Base-by-base conservation (phyloP, 2,113 vertebrate genomes). In the Takifugu bimaculatus region DNA sequence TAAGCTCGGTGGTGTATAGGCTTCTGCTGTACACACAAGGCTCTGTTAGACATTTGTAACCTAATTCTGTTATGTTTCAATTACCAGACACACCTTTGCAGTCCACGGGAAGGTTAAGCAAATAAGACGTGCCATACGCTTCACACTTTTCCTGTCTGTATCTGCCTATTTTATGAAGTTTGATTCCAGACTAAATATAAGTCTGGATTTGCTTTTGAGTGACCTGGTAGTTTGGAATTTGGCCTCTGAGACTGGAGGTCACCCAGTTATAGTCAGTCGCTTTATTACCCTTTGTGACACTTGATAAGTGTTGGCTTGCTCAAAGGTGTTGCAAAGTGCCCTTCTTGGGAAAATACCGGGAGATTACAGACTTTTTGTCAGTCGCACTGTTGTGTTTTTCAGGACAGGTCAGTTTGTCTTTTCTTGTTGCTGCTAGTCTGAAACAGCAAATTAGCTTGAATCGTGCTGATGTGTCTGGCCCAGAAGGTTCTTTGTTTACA, bases 41-140 rank as follows among this genome's bases (percentile, higher is more conserved):
- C 75, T 86, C 84, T 90, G 83, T 85, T 78, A 80, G 80, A 89
- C 85, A 92, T 75, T 81, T 89, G 88, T 90, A 87, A 84, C 49
- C 64, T 84, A 89, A 90, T 91, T 90, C 86, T 84, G 87, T 89
- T 90, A 87, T 83, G 79, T 82, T 85, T 91, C 84, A 86, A 86
- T 92, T 92, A 93, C 87, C 74, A 89, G 81, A 72, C 67, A 77
- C 74, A 88, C 88, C 78, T 91, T 88, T 71, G 44, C 68, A 85
- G 91, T 90, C 90, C 88, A 88, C 35, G 25, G 72, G 82, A 88
- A 88, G 91, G 91, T 93, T 92, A 91, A 50, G 28, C 76, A 93
- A 93, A 92, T 83, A 91, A 78, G 69, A 78, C 32, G 50, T 52
- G 57, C 78, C 56, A 77, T 69, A 74, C 64, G 72, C 74, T 84